Conservation (phyloP, 2,113 vertebrate genomes). For the Crotalus tigris region DNA sequence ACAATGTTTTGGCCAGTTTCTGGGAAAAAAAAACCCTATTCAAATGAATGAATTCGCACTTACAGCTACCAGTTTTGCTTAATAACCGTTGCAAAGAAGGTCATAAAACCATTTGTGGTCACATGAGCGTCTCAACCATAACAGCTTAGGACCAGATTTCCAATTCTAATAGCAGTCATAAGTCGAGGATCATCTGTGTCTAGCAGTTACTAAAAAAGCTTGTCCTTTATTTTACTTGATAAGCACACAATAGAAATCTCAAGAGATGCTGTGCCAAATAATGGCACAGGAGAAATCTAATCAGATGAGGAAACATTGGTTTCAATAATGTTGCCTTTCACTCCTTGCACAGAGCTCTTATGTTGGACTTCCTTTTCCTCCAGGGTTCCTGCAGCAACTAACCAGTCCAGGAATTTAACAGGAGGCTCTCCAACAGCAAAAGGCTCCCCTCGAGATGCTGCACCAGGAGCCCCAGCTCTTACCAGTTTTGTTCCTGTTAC, state of each 20-base stretch:
- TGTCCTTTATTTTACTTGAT: neutral
- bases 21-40: neutral
- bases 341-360: neutral
- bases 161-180: neutral
- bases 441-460: slow-evolving; percentile 69
- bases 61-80: neutral
- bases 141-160: neutral
- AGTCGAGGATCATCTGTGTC: neutral
- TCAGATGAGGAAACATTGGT: neutral
- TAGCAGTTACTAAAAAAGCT: neutral
- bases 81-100: neutral
- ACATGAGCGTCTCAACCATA: neutral
- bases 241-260: neutral
- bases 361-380: neutral
- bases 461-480: slow-evolving; percentile 70
- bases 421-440: slow-evolving; percentile 69
- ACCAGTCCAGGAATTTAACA: slow-evolving; percentile 68
- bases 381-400: slow-evolving; percentile 85
- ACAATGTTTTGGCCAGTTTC: neutral
- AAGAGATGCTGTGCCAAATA: neutral
- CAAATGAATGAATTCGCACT: neutral
- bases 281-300: neutral
- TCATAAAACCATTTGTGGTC: neutral
- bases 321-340: neutral
- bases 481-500: slow-evolving; percentile 63